Evolutionary conservation across 2,888 invertebrate genomes (phyloP).

Genomic region (Camponotus fellah): DNA sequence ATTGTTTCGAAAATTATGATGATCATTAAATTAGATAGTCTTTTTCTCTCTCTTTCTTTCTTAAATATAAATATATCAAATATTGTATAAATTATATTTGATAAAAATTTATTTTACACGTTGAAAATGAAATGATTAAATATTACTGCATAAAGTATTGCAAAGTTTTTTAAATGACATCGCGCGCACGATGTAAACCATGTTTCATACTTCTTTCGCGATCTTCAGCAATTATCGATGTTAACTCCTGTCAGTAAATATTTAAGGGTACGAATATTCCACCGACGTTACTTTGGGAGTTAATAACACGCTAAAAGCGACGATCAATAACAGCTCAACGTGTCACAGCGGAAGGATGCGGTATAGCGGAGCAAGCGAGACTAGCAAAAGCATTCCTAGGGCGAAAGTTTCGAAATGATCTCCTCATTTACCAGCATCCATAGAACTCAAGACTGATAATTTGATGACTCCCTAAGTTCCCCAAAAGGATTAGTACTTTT

Average conservation of each 20-base stretch:
- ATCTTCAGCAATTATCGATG: background rate
- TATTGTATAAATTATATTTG: background rate
- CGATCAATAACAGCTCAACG: conserved; percentile 54
- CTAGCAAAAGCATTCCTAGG: conserved; percentile 34
- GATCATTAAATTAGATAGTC: background rate
- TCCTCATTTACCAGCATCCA: conserved; percentile 58
- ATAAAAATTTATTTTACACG: background rate
- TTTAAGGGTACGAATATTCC: conserved; percentile 1
- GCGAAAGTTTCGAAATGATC: conserved; percentile 60
- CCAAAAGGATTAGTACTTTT: conserved; percentile 58
- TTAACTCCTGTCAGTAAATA: background rate
- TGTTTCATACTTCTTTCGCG: background rate
- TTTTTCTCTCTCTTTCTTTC: background rate
- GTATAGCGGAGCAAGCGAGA: background rate
- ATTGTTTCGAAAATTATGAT: background rate
- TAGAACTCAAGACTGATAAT: conserved; percentile 62
- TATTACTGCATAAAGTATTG: background rate
- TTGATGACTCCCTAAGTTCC: conserved; percentile 58
- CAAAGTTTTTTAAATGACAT: background rate
- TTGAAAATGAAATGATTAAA: background rate
- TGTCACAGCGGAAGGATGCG: conserved; percentile 28
- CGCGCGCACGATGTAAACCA: no score
- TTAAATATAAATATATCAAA: background rate
- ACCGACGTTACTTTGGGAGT: conserved; percentile 37
- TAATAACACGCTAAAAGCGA: conserved; percentile 54